A percentile compares a stretch with the other conserved stretches of the same genome.
phyloP scores from a whole-genome alignment of 2,888 invertebrate genomes.

The Thymelicus acteon region DNA sequence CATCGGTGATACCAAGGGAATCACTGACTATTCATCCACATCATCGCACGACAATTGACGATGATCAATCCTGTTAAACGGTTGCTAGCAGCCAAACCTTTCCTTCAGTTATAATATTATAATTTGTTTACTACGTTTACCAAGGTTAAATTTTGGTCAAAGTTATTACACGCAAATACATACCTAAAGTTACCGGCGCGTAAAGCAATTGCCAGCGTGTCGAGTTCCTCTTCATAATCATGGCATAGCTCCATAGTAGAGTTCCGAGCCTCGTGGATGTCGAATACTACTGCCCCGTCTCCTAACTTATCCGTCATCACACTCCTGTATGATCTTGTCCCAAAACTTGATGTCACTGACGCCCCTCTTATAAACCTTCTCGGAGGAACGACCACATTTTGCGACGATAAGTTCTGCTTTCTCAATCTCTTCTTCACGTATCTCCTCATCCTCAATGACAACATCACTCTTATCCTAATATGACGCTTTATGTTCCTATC shows the following conservation, averaged over 20 bases:
- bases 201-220: constrained; percentile 76
- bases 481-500: constrained; percentile 87
- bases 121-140: too few species aligned
- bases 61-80: too few species aligned
- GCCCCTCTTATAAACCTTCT: constrained; percentile 68
- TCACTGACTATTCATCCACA: too few species aligned
- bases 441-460: constrained; percentile 86
- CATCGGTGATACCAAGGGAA: too few species aligned
- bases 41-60: too few species aligned
- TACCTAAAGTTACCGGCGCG: constrained; percentile 84
- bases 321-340: constrained; percentile 73
- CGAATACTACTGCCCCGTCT: constrained; percentile 75
- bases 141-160: too few species aligned
- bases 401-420: constrained; percentile 56
- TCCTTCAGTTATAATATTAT: too few species aligned
- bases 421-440: constrained; percentile 74
- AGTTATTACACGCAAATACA: constrained; percentile 38
- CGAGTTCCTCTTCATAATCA: constrained; percentile 77
- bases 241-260: constrained; percentile 77
- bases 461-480: constrained; percentile 87
- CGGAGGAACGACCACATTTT: constrained; percentile 66
- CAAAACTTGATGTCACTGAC: constrained; percentile 70
- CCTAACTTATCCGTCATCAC: constrained; percentile 73
- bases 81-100: too few species aligned
- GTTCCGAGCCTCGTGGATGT: constrained; percentile 79